A percentile compares a stretch with the other conserved stretches of the same genome.
These are phyloP conservation scores for Aurelia coerulea DNA, from an alignment of 30 jellyfish, hydroid and myxozoan genomes.

Conservation along the genomic window DNA sequence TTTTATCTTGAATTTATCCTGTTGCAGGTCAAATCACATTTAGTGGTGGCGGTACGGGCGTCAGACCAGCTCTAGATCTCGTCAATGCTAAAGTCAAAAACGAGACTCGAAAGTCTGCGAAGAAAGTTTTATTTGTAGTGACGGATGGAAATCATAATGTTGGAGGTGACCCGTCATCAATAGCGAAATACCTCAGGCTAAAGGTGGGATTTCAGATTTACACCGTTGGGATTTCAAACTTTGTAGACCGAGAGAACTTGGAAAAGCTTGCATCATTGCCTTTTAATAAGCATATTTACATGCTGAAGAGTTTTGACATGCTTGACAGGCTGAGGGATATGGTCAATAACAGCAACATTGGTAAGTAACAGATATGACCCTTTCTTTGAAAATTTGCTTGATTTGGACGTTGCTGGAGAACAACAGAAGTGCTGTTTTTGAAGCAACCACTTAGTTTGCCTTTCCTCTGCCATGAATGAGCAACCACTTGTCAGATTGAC, in stretches of 20 bases:
- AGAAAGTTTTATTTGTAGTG: slow-evolving; percentile 67
- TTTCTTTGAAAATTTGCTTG: no score
- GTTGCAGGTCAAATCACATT: slow-evolving; percentile 36
- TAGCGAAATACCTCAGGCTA: slow-evolving; percentile 41
- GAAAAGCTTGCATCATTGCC: slow-evolving; percentile 76
- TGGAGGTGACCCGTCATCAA: slow-evolving; percentile 73
- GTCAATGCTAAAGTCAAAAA: slow-evolving; percentile 34
- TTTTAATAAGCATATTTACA: slow-evolving; percentile 34
- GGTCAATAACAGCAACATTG: slow-evolving; percentile 46
- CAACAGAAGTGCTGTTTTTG: no score
- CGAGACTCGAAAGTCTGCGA: slow-evolving; percentile 65
- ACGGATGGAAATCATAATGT: slow-evolving; percentile 74
- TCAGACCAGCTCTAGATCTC: slow-evolving; percentile 58
- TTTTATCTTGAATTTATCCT: background rate
- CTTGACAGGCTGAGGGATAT: slow-evolving; percentile 48
- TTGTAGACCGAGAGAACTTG: slow-evolving; percentile 48
- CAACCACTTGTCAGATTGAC: no score
- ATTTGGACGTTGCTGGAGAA: no score
- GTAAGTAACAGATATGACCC: slow-evolving; percentile 13
- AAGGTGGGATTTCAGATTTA: slow-evolving; percentile 43
- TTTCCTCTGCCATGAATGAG: no score
- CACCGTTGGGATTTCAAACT: slow-evolving; percentile 59
- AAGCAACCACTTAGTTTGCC: no score
- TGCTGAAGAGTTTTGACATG: slow-evolving; percentile 55
- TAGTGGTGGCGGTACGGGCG: slow-evolving; percentile 82